Evolutionary conservation across 2,888 invertebrate genomes (phyloP).

Genomic region (Drosophila differens): DNA sequence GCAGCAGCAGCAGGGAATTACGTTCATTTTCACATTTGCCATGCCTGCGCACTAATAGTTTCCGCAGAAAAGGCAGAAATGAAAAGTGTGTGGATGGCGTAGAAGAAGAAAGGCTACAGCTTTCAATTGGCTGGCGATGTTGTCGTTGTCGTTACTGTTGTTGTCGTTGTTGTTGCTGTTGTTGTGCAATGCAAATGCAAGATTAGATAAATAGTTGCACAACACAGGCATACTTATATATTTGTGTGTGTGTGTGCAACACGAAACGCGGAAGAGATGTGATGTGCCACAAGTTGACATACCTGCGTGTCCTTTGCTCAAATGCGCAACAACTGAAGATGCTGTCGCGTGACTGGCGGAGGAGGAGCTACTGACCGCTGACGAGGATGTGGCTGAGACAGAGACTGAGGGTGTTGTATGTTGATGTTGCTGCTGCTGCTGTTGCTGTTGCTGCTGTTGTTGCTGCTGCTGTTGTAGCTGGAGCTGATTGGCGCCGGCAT

Average conservation of each 20-base stretch:
- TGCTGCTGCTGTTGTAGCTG: constrained; percentile 52
- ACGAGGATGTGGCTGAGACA: constrained; percentile 52
- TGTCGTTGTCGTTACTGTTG: constrained; percentile 11
- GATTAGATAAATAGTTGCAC: constrained; percentile 51
- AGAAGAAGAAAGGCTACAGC: constrained; percentile 22
- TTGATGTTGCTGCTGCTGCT: constrained; percentile 43
- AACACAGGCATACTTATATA: background rate
- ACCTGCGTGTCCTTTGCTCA: constrained; percentile 75
- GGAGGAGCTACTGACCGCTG: constrained; percentile 58
- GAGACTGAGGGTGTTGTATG: constrained; percentile 47
- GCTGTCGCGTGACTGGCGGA: constrained; percentile 58
- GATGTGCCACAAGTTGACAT: constrained; percentile 40
- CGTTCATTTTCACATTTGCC: constrained; percentile 77
- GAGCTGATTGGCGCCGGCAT: constrained; percentile 47
- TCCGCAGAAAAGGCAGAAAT: constrained; percentile 54
- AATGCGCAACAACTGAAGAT: constrained; percentile 77
- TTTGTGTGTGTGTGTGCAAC: constrained; percentile 13
- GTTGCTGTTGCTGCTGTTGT: constrained; percentile 46
- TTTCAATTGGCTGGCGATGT: constrained; percentile 49
- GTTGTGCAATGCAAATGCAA: constrained; percentile 58
- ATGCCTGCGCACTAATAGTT: constrained; percentile 72
- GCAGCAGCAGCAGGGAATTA: constrained; percentile 52
- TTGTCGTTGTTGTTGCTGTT: constrained; percentile 27
- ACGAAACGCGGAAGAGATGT: constrained; percentile 22
- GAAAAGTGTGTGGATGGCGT: constrained; percentile 12